phyloP scores from a whole-genome alignment of 1,140 invertebrate genomes.

The Calephelis nemesis region DNA sequence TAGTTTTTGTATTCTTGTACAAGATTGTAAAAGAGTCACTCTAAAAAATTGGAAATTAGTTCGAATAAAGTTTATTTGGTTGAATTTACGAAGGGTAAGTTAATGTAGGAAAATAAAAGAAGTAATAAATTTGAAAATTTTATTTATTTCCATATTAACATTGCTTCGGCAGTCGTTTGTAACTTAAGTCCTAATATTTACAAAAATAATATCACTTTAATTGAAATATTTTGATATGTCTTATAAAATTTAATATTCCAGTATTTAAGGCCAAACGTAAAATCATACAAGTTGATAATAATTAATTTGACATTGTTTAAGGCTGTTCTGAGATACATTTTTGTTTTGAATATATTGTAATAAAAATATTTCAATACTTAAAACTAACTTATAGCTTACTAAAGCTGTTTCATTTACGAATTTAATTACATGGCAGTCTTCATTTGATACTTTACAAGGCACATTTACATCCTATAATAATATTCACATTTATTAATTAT shows the following conservation, averaged over 20 bases:
- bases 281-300: too few relatives aligned
- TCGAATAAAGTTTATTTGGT: neutral
- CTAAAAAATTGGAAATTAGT: too few relatives aligned
- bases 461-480: slow-evolving; percentile 64
- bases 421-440: slow-evolving; percentile 80
- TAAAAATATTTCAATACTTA: slow-evolving; percentile 44
- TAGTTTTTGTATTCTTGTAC: too few relatives aligned
- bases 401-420: slow-evolving; percentile 70
- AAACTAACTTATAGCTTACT: slow-evolving; percentile 70
- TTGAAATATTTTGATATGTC: slow-evolving; percentile 36
- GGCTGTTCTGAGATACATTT: neutral
- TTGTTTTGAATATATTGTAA: neutral
- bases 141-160: slow-evolving; percentile 44
- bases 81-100: neutral
- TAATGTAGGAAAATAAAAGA: slow-evolving; percentile 37
- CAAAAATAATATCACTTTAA: slow-evolving; percentile 34
- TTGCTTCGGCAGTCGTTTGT: slow-evolving; percentile 43
- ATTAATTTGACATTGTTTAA: too few relatives aligned
- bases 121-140: slow-evolving; percentile 46
- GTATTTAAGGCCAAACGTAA: too few relatives aligned
- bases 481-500: slow-evolving; percentile 28
- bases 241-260: neutral
- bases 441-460: slow-evolving; percentile 72
- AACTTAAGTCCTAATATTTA: slow-evolving; percentile 37
- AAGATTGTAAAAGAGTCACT: too few relatives aligned